phyloP scores from a whole-genome alignment of 2,113 vertebrate species.

The Brachyistius frenatus region DNA sequence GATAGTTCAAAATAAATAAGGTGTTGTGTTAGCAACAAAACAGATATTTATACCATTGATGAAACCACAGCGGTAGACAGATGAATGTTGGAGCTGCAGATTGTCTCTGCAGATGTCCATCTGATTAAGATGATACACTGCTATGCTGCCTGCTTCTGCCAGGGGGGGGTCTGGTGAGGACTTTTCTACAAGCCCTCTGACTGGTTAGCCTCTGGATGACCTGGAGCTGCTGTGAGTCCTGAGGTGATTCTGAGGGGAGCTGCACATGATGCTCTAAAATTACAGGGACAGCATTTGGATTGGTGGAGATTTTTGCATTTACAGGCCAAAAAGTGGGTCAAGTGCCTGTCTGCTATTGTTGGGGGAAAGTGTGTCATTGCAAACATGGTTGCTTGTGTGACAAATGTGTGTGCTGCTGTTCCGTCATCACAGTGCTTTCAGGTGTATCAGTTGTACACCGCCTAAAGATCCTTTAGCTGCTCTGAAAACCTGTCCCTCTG shows the following conservation, averaged over 20 bases:
- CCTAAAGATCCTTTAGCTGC: slow-evolving; percentile 37
- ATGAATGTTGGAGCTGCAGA: slow-evolving; percentile 55
- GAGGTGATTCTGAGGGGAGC: slow-evolving; percentile 56
- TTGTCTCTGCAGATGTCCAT: slow-evolving; percentile 67
- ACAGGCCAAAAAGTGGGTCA: slow-evolving; percentile 53
- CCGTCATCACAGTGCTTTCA: slow-evolving; percentile 46
- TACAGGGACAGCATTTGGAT: slow-evolving; percentile 29
- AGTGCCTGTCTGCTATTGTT: slow-evolving; percentile 10
- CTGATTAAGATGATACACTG: slow-evolving; percentile 76
- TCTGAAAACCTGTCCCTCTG: background rate
- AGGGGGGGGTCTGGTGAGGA: slow-evolving; percentile 75
- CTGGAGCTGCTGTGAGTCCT: slow-evolving; percentile 63
- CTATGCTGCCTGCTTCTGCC: slow-evolving; percentile 75
- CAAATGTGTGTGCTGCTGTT: slow-evolving; percentile 1
- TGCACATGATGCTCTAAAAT: slow-evolving; percentile 45
- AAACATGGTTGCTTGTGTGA: background rate
- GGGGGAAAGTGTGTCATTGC: slow-evolving; percentile 15
- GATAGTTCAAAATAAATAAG: slow-evolving; percentile 42
- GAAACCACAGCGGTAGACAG: slow-evolving; percentile 45
- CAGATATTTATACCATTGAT: slow-evolving; percentile 54
- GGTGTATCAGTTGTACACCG: slow-evolving; percentile 55
- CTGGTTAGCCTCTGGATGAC: slow-evolving; percentile 75
- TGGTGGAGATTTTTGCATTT: slow-evolving; percentile 29
- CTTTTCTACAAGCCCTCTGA: slow-evolving; percentile 61
- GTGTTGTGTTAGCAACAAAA: slow-evolving; percentile 43